Base-by-base conservation (phyloP, 2,113 vertebrate species). In the Epinephelus cyanopodus region DNA sequence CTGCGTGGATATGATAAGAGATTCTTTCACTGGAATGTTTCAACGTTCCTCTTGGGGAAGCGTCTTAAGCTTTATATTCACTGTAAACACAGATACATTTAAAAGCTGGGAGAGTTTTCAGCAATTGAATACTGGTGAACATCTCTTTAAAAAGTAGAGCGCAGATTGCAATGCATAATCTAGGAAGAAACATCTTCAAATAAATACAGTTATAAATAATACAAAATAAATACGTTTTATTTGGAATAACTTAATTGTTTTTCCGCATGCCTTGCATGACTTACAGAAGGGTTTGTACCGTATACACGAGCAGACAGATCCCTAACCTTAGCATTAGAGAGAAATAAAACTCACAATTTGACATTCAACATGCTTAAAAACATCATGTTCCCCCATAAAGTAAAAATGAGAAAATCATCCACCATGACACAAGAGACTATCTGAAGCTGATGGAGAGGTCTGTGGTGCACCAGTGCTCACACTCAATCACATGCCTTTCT, bases 131-230 rank as follows among this genome's bases (percentile, higher is more conserved):
- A 84, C 82, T 67, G 61, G 11, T 74, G 73, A 87, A 86, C 82
- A 82, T 45, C 57, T 86, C 80, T 67, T 85, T 71, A 80, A 84
- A 89, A 89, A 82, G 74, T 47, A 48, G 37, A 85, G 56, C 82
- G 75, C 85, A 79, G 79, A 79, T 72, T 25, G 52, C 57, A 74
- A 73, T 45, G 63, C 25, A 42, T 73, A 64, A 81, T 74, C 72
- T 74, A 77, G 47, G 53, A 89, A 86, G 67, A 85, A 87, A 14
- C n/a, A 63, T 69, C 56, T 82, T 56, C 61, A 71, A 89, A 91
- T 82, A 86, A 90, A 86, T 87, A 54, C 81, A 48, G 47, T 78
- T 63, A 92, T 73, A 90, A 90, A 87, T 91, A 90, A 84, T 85
- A 86, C 54, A 88, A 92, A 92, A 93, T 89, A 89, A 90, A 89